Base-by-base conservation (phyloP, 2,888 invertebrate genomes). In the Monopis laevigella region DNA sequence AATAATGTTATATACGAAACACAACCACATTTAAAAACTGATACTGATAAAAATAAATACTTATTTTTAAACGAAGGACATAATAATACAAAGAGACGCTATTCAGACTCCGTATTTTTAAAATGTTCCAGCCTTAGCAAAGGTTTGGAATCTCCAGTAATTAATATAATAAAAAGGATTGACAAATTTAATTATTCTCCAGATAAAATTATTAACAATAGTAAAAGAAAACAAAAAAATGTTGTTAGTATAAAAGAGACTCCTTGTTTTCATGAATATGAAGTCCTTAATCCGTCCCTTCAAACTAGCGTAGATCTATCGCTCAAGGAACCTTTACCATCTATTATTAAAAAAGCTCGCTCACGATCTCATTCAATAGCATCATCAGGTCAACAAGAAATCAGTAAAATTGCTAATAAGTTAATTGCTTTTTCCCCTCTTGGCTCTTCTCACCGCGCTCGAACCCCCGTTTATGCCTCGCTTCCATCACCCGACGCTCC, bases 391-490 rank as follows among this genome's bases (percentile, higher is more conserved):
- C 65, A 68, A 56, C 55, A 58, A 56, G 64, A 72, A 54, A 61
- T 64, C 55, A 75, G 75, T 74, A 69, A 64, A 68, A 69, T 80
- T 66, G 81, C 84, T 85, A 86, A 84, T 78, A 54, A 82, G 80
- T 75, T 63, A 74, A 58, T 71, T 73, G 74, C 74, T 77, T 66
- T 82, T 56, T 85, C 83, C 83, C 82, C 84, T 72, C 65, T 62
- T 62, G 75, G 66, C 71, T 72, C 77, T 65, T 62, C 65, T 59
- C 70, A 65, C 63, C 71, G 71, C 62, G 74, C 58, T 65, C 70
- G 66, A 66, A 58, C 65, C 74, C 66, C 75, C 54, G 72, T 61
- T 58, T 67, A 40, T 7, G 35, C 65, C 53, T 58, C 72, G 56
- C 64, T 62, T 53, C 58, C 61, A 61, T 59, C 65, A 58, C 58